Base-by-base conservation (phyloP, 2,113 vertebrate species). In the Proteles cristata region DNA sequence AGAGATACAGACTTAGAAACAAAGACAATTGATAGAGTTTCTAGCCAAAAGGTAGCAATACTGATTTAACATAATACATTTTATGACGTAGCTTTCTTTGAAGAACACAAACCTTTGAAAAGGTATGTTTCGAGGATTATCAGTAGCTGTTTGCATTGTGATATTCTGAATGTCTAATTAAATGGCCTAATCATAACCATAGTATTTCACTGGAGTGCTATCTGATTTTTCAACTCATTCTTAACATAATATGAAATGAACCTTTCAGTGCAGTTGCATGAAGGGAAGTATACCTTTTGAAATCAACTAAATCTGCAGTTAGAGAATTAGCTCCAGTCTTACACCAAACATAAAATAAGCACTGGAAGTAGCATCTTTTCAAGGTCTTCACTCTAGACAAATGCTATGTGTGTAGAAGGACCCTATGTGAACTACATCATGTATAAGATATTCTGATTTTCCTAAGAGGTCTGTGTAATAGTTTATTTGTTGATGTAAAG, bases 11-110 rank as follows among this genome's bases (percentile, higher is more conserved):
- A 93, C 92, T 96, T 96, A 63, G 58, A 96, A 94, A 90, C 53
- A 93, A 86, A 90, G 66, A 96, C 28, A 89, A 45, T 11, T 76
- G 50, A 68, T 61, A 85, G 35, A 28, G 17, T 85, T 96, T 94
- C 76, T 81, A 61, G 77, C 74, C 89, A 83, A 92, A 93, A 76
- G 25, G 89, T 53, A 86, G 4, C 83, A 89, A 39, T 92, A 74
- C 77, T 95, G 79, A 94, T 80, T 96, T 96, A 95, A 92, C 33
- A 74, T 96, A 96, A 74, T 91, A 74, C 12, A 17, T 94, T 77
- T 97, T 71, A 84, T 96, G 73, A 90, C 80, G 63, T 96, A 95
- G 10, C 85, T 90, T 73, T 95, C 73, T 98, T 97, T 94, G 89
- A 96, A 93, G 84, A 96, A 71, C 48, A 85, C 50, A 45, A 88